phyloP scores from a whole-genome alignment of 2,113 vertebrate species.

The Tonatia bakeri region DNA sequence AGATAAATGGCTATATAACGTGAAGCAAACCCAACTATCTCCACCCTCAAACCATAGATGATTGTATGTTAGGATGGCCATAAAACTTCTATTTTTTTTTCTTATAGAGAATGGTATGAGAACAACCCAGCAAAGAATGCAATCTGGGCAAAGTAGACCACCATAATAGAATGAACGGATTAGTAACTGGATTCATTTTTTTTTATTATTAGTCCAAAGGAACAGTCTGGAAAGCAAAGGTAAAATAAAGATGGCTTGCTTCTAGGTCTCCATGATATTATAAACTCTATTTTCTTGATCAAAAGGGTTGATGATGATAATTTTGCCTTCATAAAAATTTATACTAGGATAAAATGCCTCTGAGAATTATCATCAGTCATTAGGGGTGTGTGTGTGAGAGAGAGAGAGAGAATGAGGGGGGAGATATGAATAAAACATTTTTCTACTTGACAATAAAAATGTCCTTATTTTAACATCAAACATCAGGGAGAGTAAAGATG shows the following conservation, averaged over 20 bases:
- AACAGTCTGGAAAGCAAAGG: neutral
- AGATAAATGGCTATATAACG: neutral
- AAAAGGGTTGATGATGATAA: neutral
- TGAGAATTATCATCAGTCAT: neutral
- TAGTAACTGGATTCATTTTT: neutral
- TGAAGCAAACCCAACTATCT: neutral
- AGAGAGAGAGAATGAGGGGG: neutral
- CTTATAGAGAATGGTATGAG: neutral
- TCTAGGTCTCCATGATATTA: neutral
- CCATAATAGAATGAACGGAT: neutral
- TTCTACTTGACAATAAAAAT: neutral
- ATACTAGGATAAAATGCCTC: neutral
- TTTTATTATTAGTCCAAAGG: neutral
- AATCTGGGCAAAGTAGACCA: neutral
- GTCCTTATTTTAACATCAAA: neutral
- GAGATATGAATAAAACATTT: neutral
- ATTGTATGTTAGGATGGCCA: neutral
- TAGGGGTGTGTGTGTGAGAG: neutral
- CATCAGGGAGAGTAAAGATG: neutral
- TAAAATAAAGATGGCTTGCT: neutral
- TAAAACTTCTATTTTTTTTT: neutral
- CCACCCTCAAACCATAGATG: accelerated
- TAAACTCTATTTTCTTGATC: neutral
- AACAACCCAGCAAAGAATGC: too few relatives aligned
- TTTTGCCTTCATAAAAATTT: neutral